A percentile compares a stretch with the other conserved stretches of the same genome.
Evolutionary conservation across 2,888 invertebrate species (phyloP).

Genomic region (Chironomus tentans): DNA sequence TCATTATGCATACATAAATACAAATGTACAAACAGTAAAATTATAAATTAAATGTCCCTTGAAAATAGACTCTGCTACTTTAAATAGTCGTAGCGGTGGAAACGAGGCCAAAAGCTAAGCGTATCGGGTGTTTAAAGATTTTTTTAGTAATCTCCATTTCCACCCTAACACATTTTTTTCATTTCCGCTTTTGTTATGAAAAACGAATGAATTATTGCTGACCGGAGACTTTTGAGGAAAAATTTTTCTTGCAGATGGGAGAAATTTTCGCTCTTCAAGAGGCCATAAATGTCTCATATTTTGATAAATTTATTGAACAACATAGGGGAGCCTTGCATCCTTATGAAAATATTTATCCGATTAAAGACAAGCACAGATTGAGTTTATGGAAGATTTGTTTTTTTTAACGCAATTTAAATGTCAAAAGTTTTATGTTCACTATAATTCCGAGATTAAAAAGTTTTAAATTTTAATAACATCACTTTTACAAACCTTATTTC

Average conservation of each 20-base stretch:
- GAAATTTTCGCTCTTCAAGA: background rate
- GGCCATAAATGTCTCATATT: background rate
- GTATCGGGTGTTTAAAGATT: background rate
- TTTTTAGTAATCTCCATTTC: background rate
- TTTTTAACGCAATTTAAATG: no score
- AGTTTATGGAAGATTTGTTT: no score
- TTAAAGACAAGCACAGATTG: no score
- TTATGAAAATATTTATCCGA: background rate
- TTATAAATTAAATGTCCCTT: background rate
- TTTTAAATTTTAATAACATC: no score
- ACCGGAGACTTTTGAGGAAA: background rate
- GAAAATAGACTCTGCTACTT: background rate
- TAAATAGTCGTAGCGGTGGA: background rate
- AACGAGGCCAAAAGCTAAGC: background rate
- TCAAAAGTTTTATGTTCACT: no score
- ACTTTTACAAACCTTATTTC: no score
- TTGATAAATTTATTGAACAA: background rate
- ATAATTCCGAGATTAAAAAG: no score
- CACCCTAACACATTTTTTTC: background rate
- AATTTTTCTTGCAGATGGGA: background rate
- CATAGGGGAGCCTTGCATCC: background rate
- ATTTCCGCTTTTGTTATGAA: background rate
- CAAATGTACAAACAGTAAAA: background rate
- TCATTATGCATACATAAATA: background rate
- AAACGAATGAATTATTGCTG: slow-evolving; percentile 9